Base-by-base conservation (phyloP, 2,888 invertebrate genomes). In the Diachrysia chrysitis region DNA sequence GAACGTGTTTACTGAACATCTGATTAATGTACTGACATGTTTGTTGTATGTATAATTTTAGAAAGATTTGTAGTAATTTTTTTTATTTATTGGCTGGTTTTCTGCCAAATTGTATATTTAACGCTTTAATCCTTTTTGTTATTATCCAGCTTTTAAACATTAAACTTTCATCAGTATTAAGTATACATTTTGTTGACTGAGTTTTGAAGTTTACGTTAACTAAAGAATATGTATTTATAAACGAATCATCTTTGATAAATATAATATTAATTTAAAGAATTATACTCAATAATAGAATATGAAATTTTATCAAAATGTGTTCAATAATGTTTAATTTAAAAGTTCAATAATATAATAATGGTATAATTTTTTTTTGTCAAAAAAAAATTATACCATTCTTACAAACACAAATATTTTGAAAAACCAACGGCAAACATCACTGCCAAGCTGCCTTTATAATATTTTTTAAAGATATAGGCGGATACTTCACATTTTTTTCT, bases 11-110 rank as follows among this genome's bases (percentile, higher is more conserved):
- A 68, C 56, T 58, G 64, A 70, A 64, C 64, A 42, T 63, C 57
- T 73, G 60, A 75, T 73, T 60, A 51, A 75, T 64, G 55, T 9
- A 63, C 58, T 58, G 70, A 73, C 63, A 54, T 60, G 51, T 73
- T 73, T 69, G 70, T 57, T 42, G 48, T 57, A 0, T 32, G 37
- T 63, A 29, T 64, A 35, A 63, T 69, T 75, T 63, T 16, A 57
- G 37, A 46, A 56, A 16, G 53, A 72, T 72, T 69, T 63, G 58
- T 69, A 48, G 25, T 16, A 53, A 16, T 74, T 60, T 32, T 51
- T 35, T 63, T 14, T 21, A 67, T 73, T 67, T 48, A 25, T 67
- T 66, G 51, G 19, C 48, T 56, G 23, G 23, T 0, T 21, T 46
- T 56, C 57, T 3, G 53, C 1, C 17, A 42, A 4, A 21, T 48